Percentiles rank a stretch among this genome's conserved stretches.
These are phyloP conservation scores for Malacoctenus gilli DNA, from an alignment of 2,797 vertebrate genomes.

Conservation along the genomic window DNA sequence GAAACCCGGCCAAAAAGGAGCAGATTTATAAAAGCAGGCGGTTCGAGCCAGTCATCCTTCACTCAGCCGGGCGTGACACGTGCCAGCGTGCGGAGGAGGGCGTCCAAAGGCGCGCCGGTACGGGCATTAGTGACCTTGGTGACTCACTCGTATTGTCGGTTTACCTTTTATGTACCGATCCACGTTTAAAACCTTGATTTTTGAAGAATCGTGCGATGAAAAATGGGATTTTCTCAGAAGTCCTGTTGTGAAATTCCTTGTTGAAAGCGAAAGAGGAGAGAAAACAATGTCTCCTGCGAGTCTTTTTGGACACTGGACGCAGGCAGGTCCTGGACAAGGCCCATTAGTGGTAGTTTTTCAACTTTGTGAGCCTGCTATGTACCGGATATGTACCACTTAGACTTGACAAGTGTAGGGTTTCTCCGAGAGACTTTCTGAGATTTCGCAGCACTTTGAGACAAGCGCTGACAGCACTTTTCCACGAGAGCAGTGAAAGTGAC, in stretches of 20 bases:
- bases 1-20: conserved; percentile 62
- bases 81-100: conserved; percentile 28
- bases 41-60: conserved; percentile 59
- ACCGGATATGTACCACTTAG: conserved; percentile 72
- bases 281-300: too few species aligned
- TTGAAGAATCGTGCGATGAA: too few species aligned
- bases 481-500: conserved; percentile 75
- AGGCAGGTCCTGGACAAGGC: conserved; percentile 31
- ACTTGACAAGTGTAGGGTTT: conserved; percentile 71
- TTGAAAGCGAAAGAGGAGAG: too few species aligned
- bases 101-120: conserved; percentile 27
- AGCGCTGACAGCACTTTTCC: conserved; percentile 78
- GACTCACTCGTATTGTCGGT: neutral
- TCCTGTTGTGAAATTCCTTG: too few species aligned
- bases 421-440: conserved; percentile 77
- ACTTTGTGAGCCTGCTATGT: conserved; percentile 55
- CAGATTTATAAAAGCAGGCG: conserved; percentile 62
- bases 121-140: conserved; percentile 28
- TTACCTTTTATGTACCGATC: too few species aligned
- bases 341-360: conserved; percentile 60
- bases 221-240: too few species aligned
- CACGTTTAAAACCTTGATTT: too few species aligned
- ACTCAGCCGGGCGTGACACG: conserved; percentile 60
- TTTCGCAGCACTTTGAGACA: conserved; percentile 73
- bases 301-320: conserved; percentile 45